Base-by-base conservation (phyloP, 2,888 invertebrate genomes). In the Synanthedon formicaeformis region DNA sequence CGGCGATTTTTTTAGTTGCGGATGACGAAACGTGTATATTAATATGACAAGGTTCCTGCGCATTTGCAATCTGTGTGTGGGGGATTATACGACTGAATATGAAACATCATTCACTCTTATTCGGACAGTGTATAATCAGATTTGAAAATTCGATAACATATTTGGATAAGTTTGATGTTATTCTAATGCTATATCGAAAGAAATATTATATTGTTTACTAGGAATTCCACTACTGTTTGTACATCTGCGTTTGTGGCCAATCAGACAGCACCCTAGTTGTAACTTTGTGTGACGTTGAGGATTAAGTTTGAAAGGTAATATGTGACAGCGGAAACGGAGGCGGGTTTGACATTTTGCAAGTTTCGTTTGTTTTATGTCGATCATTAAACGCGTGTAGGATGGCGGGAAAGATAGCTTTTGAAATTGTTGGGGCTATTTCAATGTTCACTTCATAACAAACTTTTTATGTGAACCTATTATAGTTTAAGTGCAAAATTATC, bases 261-360 rank as follows among this genome's bases (percentile, higher is more conserved):
- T 41, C 51, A 51, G 41, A 16, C 51, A 51, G 18, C 41, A 14
- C 41, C 34, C 51, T 41, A 5, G 51, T 41, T 23, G 45, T 51
- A 51, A 51, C 51, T 51, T 51, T 51, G 51, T 45, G 23, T 41
- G 45, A 40, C 45, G 45, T 45, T n/a, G 8, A 14, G 45, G 45
- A 45, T 45, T 45, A 45, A 13, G n/a, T 12, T 45, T n/a, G 14
- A 45, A 45, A 45, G n/a, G 12, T 45, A n/a, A 13, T 12, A 45
- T 11, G 45, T 45, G 45, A 45, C 45, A 45, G 45, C 45, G n/a
- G 45, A n/a, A 13, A 8, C 13, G 45, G 45, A 45, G 45, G 45
- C 45, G 45, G 45, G 45, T 14, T 45, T 45, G 45, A 45, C 45
- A 14, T 12, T 45, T 45, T 14, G 14, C 13, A 45, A 45, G 13